Conservation (phyloP, 2,113 vertebrate genomes). For the Pelecanoides urinatrix region DNA sequence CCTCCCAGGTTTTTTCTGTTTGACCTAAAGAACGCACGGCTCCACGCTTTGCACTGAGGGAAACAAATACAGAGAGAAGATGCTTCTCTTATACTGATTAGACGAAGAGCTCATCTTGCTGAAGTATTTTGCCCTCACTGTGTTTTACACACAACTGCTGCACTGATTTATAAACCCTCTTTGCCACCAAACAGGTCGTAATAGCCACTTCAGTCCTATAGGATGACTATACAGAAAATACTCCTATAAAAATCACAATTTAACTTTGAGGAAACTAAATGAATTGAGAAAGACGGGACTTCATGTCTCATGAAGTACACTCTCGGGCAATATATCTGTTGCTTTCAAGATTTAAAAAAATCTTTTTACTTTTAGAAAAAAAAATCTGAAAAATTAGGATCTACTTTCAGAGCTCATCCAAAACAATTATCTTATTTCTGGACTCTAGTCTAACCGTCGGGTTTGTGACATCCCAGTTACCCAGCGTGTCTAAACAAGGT, state of each 20-base stretch:
- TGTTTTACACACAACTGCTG: neutral
- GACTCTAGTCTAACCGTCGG: neutral
- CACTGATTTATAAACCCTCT: neutral
- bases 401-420: neutral
- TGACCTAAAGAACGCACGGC: accelerated
- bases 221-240: neutral
- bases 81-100: neutral
- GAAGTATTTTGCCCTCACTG: neutral
- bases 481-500: neutral
- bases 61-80: neutral
- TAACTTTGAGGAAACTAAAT: neutral
- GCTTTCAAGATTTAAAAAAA: neutral
- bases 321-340: neutral
- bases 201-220: neutral
- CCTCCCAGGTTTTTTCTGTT: neutral
- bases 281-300: neutral
- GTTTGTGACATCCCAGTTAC: neutral
- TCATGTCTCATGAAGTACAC: neutral
- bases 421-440: neutral
- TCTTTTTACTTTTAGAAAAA: neutral
- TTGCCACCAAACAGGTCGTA: neutral
- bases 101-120: neutral
- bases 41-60: neutral
- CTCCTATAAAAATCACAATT: neutral
- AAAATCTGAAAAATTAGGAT: neutral